Evolutionary conservation across 2,888 invertebrate species (phyloP).

Genomic region (Mechanitis messenoides): DNA sequence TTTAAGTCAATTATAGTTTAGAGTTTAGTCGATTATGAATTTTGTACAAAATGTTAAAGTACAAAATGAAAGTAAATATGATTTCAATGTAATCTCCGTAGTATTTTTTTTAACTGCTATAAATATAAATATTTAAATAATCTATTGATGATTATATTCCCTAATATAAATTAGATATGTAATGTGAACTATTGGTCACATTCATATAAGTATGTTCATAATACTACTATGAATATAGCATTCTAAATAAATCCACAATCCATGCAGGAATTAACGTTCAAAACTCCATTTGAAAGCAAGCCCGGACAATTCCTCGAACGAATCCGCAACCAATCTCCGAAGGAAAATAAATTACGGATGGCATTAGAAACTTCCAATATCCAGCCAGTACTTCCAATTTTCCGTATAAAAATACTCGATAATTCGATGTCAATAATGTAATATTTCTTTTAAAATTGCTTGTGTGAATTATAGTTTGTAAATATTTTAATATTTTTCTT

Average conservation of each 20-base stretch:
- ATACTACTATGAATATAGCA: not conserved
- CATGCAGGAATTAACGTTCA: slow-evolving; percentile 27
- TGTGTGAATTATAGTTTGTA: slow-evolving; percentile 4
- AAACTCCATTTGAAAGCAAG: slow-evolving; percentile 29
- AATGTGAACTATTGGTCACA: no score
- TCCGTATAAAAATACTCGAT: slow-evolving; percentile 22
- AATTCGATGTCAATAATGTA: slow-evolving; percentile 22
- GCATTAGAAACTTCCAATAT: slow-evolving; percentile 34
- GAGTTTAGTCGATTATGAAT: no score
- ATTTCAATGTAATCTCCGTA: no score
- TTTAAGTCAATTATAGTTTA: no score
- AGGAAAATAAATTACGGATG: slow-evolving; percentile 33
- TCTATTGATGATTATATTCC: no score
- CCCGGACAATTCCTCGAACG: slow-evolving; percentile 31
- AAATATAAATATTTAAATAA: no score
- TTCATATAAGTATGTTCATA: no score
- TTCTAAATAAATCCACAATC: not conserved
- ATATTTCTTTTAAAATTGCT: slow-evolving; percentile 9
- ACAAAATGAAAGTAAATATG: no score
- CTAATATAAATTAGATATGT: no score
- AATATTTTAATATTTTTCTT: not conserved
- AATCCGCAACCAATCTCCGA: slow-evolving; percentile 31
- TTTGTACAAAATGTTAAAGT: no score
- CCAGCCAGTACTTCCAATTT: slow-evolving; percentile 26
- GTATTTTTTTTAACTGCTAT: no score